Conservation (phyloP, 1,140 invertebrate genomes). For the Hermetia illucens region DNA sequence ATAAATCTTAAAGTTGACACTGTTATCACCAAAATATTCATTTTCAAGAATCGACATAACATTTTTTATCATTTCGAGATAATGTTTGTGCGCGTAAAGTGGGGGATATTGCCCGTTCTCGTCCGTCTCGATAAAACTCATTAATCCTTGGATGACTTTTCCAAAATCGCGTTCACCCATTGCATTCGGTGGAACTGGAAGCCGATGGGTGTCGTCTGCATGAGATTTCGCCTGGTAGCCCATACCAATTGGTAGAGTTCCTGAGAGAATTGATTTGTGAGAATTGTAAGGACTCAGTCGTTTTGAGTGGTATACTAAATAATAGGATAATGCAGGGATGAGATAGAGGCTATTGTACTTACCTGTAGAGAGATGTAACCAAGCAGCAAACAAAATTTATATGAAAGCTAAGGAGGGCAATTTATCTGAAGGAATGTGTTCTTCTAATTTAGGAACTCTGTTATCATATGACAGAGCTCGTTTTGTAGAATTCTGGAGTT, state of each 20-base stretch:
- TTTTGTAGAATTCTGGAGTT: too few relatives aligned
- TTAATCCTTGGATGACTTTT: slow-evolving; percentile 13
- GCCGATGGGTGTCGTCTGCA: slow-evolving; percentile 11
- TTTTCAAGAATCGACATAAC: slow-evolving; percentile 17
- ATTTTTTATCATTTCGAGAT: slow-evolving; percentile 13
- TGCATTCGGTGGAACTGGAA: slow-evolving; percentile 21
- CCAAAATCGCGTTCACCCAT: slow-evolving; percentile 17
- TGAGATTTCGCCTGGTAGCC: slow-evolving; percentile 14
- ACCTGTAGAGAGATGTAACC: too few relatives aligned
- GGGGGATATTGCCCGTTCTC: slow-evolving; percentile 7
- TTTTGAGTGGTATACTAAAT: too few relatives aligned
- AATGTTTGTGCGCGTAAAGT: slow-evolving; percentile 13
- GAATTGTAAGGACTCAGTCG: too few relatives aligned
- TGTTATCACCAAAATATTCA: slow-evolving; percentile 5
- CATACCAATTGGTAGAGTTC: slow-evolving; percentile 14
- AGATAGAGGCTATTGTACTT: too few relatives aligned
- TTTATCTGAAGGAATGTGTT: too few relatives aligned
- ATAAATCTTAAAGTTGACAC: slow-evolving; percentile 8
- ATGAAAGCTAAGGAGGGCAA: too few relatives aligned
- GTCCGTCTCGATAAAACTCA: slow-evolving; percentile 8
- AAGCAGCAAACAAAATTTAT: too few relatives aligned
- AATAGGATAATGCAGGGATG: too few relatives aligned
- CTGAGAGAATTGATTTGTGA: neutral
- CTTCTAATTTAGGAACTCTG: too few relatives aligned
- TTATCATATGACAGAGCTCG: too few relatives aligned